Conservation (phyloP, 2,797 vertebrate species). For the Graptemys geographica region DNA sequence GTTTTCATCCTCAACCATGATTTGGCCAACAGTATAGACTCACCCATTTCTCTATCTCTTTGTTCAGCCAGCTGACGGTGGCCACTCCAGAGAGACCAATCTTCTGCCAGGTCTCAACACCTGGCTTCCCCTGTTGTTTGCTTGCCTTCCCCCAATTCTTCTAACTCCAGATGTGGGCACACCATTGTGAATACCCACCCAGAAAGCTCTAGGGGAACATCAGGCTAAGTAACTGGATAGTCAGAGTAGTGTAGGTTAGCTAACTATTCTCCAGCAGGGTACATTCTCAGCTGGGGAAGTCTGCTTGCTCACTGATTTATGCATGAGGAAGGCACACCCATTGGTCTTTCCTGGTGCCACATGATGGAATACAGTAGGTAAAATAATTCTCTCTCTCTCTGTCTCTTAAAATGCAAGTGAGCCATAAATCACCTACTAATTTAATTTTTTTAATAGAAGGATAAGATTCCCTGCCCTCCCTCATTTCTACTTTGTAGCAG, state of each 20-base stretch:
- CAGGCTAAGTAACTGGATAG: too few relatives aligned
- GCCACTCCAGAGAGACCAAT: neutral
- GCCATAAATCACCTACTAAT: constrained; percentile 52
- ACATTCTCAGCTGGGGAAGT: too few relatives aligned
- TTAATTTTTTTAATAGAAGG: constrained; percentile 57
- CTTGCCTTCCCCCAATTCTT: neutral
- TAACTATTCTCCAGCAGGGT: too few relatives aligned
- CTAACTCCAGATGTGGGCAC: too few relatives aligned
- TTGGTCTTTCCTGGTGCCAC: constrained; percentile 45
- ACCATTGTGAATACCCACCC: too few relatives aligned
- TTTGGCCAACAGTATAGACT: neutral
- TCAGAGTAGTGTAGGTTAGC: too few relatives aligned
- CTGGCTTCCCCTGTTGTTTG: neutral
- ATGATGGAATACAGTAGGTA: neutral
- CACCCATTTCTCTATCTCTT: too few relatives aligned
- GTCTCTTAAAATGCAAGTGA: constrained; percentile 50
- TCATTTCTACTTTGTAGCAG: constrained; percentile 20
- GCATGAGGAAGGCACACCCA: neutral
- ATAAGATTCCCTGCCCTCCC: constrained; percentile 19
- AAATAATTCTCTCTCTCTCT: constrained; percentile 51
- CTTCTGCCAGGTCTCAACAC: neutral
- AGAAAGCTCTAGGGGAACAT: too few relatives aligned
- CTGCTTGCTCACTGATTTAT: neutral
- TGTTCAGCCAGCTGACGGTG: neutral
- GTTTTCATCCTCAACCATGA: neutral